phyloP scores from a whole-genome alignment of 1,140 invertebrate species.

The Pemphigus obesinymphae region DNA sequence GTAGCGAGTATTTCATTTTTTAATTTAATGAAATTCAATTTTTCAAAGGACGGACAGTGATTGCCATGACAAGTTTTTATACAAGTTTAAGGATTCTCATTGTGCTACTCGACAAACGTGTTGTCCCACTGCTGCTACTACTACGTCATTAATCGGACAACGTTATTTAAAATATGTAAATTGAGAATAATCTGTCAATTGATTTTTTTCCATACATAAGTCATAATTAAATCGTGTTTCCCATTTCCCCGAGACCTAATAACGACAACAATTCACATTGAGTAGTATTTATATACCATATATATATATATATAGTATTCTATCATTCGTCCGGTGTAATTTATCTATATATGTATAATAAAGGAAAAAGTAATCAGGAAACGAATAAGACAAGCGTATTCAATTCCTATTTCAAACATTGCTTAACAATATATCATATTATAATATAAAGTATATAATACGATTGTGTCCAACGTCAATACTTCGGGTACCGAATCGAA shows the following conservation, averaged over 20 bases:
- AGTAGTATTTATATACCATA: not conserved
- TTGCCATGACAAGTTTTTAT: not conserved
- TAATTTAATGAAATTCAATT: not conserved
- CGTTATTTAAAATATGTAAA: conserved; percentile 14
- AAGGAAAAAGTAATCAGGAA: not conserved
- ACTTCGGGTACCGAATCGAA: not conserved
- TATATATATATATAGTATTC: not conserved
- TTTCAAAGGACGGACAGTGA: not conserved
- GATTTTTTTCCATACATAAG: not conserved
- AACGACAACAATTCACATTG: not conserved
- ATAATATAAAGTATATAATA: not conserved
- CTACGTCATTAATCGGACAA: not conserved
- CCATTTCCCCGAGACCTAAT: not conserved
- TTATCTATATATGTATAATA: not conserved
- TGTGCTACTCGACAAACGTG: not conserved
- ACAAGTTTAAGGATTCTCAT: not conserved
- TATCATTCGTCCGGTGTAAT: too few species aligned
- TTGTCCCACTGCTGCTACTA: not conserved
- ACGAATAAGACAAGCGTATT: too few species aligned
- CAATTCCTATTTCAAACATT: too few species aligned
- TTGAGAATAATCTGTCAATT: not conserved
- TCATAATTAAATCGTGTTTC: not conserved
- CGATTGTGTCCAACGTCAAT: not conserved
- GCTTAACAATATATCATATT: too few species aligned
- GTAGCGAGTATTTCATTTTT: not conserved